These are phyloP conservation scores for Agriopis marginaria DNA, from an alignment of 2,888 invertebrate genomes.

Conservation along the genomic window DNA sequence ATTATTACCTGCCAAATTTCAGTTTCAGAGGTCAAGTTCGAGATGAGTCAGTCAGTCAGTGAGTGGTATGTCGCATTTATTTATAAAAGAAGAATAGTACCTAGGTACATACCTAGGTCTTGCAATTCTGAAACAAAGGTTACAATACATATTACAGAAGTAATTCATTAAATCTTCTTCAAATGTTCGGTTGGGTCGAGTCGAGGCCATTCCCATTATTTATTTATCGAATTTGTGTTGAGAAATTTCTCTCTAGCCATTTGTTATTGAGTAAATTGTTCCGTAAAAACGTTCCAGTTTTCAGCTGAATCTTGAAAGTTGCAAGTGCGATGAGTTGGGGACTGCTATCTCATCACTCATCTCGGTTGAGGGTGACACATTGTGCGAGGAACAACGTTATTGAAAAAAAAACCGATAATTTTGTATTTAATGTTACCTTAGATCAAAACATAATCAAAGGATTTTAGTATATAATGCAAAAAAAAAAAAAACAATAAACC, in stretches of 20 bases:
- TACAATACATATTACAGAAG: not conserved
- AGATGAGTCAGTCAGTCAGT: no score
- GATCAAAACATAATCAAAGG: not conserved
- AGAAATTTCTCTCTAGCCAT: slow-evolving; percentile 14
- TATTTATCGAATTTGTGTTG: slow-evolving; percentile 23
- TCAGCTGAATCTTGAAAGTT: not conserved
- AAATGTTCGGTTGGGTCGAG: slow-evolving; percentile 4
- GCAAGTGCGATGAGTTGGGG: not conserved
- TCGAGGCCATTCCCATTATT: slow-evolving; percentile 24
- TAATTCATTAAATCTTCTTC: slow-evolving; percentile 1
- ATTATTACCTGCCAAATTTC: no score
- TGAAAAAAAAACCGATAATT: not conserved
- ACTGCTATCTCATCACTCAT: not conserved
- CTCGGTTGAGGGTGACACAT: not conserved
- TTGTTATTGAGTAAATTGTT: slow-evolving; percentile 14
- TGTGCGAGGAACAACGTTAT: not conserved
- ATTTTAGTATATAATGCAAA: no score
- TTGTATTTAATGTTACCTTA: not conserved
- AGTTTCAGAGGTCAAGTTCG: no score
- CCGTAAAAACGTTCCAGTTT: slow-evolving; percentile 1
- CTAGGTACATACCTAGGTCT: no score
- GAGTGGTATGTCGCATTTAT: no score
- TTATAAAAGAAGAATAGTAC: no score
- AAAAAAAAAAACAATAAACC: not conserved
- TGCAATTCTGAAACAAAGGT: no score